Conservation (phyloP, 1,140 invertebrate species). For the Diuraphis noxia region DNA sequence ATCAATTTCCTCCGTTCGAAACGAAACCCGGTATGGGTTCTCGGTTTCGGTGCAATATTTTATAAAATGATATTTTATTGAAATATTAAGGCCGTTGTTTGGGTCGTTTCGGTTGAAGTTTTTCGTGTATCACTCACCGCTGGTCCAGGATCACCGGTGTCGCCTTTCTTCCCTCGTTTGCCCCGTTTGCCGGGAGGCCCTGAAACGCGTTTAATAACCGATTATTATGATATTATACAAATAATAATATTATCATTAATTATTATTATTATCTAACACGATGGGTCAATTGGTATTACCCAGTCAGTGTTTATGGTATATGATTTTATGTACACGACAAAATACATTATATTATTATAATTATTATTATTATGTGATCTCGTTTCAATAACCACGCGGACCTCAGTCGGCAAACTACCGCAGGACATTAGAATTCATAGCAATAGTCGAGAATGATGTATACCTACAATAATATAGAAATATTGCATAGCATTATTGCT, state of each 20-base stretch:
- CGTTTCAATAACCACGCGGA: not conserved
- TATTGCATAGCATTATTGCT: not conserved
- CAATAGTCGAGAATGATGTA: not conserved
- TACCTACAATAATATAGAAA: not conserved
- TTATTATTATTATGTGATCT: not conserved
- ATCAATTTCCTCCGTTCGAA: slow-evolving; percentile 38
- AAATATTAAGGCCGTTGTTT: not conserved
- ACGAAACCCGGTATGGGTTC: not conserved
- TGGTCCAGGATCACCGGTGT: slow-evolving; percentile 71
- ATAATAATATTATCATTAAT: not conserved
- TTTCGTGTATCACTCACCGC: slow-evolving; percentile 59
- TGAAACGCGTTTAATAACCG: slow-evolving; percentile 58
- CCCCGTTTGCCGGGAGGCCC: slow-evolving; percentile 79
- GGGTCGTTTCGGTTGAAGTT: not conserved
- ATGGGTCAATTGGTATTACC: not conserved
- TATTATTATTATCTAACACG: not conserved
- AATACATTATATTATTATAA: no score
- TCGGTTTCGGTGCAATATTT: not conserved
- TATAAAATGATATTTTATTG: not conserved
- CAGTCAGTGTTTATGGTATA: not conserved
- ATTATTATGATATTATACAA: not conserved
- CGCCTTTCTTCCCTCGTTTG: slow-evolving; percentile 87
- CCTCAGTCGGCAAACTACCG: no score
- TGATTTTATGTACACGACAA: not conserved
- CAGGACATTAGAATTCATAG: not conserved